phyloP scores from a whole-genome alignment of 2,888 invertebrate species.

The Andrena marginata region DNA sequence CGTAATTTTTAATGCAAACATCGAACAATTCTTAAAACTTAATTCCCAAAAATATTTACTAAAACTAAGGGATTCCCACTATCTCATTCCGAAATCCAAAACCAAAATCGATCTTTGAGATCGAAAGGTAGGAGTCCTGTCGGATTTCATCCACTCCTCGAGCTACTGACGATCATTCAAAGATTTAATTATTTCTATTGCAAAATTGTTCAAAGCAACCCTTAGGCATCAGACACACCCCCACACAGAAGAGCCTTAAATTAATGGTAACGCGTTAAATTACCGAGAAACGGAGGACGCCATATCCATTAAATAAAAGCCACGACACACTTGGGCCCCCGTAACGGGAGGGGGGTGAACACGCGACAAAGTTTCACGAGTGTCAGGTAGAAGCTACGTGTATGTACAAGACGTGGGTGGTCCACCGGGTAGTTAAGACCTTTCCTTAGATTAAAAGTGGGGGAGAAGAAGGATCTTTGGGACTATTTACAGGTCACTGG shows the following conservation, averaged over 20 bases:
- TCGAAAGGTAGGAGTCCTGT: no score
- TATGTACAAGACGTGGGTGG: slow-evolving; percentile 78
- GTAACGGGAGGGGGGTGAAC: slow-evolving; percentile 5
- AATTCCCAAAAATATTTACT: no score
- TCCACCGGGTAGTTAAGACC: slow-evolving; percentile 65
- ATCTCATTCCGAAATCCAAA: no score
- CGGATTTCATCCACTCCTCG: no score
- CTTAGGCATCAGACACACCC: not conserved
- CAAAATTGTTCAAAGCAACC: not conserved
- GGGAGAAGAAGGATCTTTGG: slow-evolving; percentile 43
- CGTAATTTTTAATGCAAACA: no score
- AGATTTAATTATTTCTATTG: not conserved
- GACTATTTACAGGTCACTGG: slow-evolving; percentile 78
- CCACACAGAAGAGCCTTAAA: slow-evolving; percentile 70
- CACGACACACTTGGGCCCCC: not conserved
- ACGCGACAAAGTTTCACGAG: slow-evolving; percentile 37
- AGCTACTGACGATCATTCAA: no score
- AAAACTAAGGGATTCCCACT: no score
- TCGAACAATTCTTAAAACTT: no score
- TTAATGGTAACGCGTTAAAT: slow-evolving; percentile 71
- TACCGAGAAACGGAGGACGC: not conserved
- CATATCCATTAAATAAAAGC: slow-evolving; percentile 28
- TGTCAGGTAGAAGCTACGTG: slow-evolving; percentile 59
- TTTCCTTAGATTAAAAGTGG: slow-evolving; percentile 54
- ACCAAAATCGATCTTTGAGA: no score